Evolutionary conservation across 2,888 invertebrate species (phyloP), one percentile per base, ranked within the genome.

Genomic region (Hyalella azteca): DNA sequence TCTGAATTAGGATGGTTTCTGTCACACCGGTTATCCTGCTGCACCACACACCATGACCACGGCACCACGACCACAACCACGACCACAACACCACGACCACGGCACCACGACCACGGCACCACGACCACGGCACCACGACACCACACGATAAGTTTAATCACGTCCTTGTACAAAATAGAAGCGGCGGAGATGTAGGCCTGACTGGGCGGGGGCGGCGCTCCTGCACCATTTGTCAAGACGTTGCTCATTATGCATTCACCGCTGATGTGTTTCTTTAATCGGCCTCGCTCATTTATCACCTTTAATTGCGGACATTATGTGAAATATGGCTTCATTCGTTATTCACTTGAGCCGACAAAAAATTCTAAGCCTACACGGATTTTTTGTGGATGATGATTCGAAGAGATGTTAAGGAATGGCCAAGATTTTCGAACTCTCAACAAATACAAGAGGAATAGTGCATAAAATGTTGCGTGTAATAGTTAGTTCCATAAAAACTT

Each of bases 231-330:
- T 36, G 36, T 66, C 66, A 66, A 66, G 66, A 19, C 29, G 36
- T 36, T 36, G 22, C 66, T 66, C 66, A 66, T 66, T 66, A 66
- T 66, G 66, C 66, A 66, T 66, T 36, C 36, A 13, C 66, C 36
- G 66, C 66, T 66, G 66, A 66, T 66, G 66, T 36, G 36, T 66
- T 66, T 66, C 66, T 66, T 66, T 66, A 66, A 66, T 66, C 66
- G 66, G 15, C 36, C 36, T 36, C 15, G 36, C 36, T 66, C 66
- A 66, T 66, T 66, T 66, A 66, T 66, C 66, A 66, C 66, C 66
- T 66, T 66, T 66, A 66, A 66, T 66, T 66, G 66, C 66, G 36
- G 66, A n/a, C 66, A 66, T 66, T 66, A 66, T 36, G 66, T 66
- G 66, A 66, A 36, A 32, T 66, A 66, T 66, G 66, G 29, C 36